Base-by-base conservation (phyloP, 2,113 vertebrate genomes). In the Charadrius vociferus region DNA sequence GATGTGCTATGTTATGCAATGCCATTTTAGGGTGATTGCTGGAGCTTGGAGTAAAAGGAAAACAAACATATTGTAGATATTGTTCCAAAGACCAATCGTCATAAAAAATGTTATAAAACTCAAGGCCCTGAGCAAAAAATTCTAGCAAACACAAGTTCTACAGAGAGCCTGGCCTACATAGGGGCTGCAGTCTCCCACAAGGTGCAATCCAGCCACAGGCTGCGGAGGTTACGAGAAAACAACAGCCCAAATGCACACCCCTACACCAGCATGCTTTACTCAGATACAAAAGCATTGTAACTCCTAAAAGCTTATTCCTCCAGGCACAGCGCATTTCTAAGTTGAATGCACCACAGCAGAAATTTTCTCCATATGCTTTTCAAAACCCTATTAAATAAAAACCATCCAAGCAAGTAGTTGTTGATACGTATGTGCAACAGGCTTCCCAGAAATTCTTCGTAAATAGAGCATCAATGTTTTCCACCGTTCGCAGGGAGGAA, bases 311-410 rank as follows among this genome's bases (percentile, higher is more conserved):
- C 78, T 84, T 83, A 7, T 66, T 90, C 88, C 94, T 95, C 37
- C 96, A 94, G 95, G 90, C 96, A 81, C 3, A 11, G 58, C 66
- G 67, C 77, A 39, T 81, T 91, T 82, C 82, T 90, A 61, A 90
- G 77, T 81, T 50, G 86, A 91, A 81, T 7, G 36, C 16, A 20
- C 49, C 32, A 21, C 39, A n/a, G 50, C 50, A 94, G 85, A 81
- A 71, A 75, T 95, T 81, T 91, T 89, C 88, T 93, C 90, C 78
- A 61, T 78, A 47, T 95, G 88, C 61, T 83, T 92, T 95, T 81
- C 63, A 75, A 94, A 96, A 89, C 24, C 30, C 63, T 86, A 27
- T 86, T 94, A 96, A 96, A 95, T 94, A 95, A 90, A 96, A 96
- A 63, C 63, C 91, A 93, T 81, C 56, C 86, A 81, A 93, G 67